Evolutionary conservation across 92 coral and sea anemone genomes (phyloP), one percentile per base, ranked within the genome.

Genomic region (Zoanthus sociatus): DNA sequence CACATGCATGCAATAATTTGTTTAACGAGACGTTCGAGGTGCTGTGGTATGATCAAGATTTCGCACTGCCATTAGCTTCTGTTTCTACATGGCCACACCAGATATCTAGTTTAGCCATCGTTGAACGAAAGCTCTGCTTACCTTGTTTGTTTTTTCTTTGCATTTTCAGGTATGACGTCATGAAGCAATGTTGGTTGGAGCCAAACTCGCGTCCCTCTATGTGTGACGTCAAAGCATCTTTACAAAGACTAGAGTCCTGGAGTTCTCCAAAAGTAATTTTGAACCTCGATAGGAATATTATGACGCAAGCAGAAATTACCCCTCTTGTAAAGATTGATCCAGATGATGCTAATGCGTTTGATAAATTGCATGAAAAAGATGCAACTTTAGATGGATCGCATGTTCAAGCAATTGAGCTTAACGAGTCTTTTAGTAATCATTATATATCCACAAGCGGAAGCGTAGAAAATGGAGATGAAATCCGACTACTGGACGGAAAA

Each of bases 141-240:
- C 46, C 47, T 8, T 46, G 11, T 31, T 74, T 73, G 7, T 50
- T 78, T 50, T 26, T 5, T 42, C 70, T 78, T 15, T 18, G 42
- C 6, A 64, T 76, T 58, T 46, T 56, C 84, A 94, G 97, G 37
- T 94, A 94, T 64, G 94, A 90, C 47, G 79, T 90, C 67, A 92
- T 94, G 95, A 86, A 83, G 73, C 90, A 91, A 83, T 94, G 98
- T 75, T 94, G 98, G 98, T 56, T 78, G 45, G 98, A 94, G 17
- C 79, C 94, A 5, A 56, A 83, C 31, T 78, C 87, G 75, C 91
- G 98, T 20, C 95, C 94, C 10, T 71, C 91, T 3, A 87, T 90
- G 67, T 76, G 82, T 54, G 92, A 94, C 26, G 89, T 94, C 64
- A 87, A 87, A 56, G 51, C 92, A 0, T 50, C 88, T 54, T 75